Conservation (phyloP, 2,113 vertebrate genomes). For the Fregata magnificens region DNA sequence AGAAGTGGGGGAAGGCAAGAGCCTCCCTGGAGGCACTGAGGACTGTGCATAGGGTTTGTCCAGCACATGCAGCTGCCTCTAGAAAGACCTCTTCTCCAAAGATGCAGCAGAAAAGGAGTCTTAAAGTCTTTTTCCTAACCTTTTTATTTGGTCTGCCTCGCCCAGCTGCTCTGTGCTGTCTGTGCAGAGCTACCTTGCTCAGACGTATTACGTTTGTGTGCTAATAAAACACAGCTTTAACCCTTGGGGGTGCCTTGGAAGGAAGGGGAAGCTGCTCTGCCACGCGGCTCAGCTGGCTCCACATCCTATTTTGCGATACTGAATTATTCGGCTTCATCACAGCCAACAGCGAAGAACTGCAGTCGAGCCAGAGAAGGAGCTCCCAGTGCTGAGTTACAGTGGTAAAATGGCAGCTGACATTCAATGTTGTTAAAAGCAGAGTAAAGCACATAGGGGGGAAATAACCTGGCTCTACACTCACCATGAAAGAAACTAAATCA, state of each 20-base stretch:
- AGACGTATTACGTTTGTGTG: rapidly evolving
- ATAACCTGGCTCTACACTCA: neutral
- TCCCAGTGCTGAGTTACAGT: neutral
- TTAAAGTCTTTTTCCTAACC: neutral
- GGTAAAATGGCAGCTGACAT: neutral
- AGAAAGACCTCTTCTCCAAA: neutral
- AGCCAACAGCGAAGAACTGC: rapidly evolving
- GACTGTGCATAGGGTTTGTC: neutral
- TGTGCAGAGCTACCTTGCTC: neutral
- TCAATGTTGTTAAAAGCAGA: neutral
- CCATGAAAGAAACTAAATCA: neutral
- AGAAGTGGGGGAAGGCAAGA: neutral
- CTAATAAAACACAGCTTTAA: neutral
- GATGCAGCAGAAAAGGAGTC: neutral
- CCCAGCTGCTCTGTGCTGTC: neutral
- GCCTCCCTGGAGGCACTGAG: neutral
- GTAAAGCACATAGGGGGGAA: neutral
- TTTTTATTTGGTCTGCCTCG: neutral
- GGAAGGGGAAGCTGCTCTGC: neutral
- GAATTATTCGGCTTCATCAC: neutral
- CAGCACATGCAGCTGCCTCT: neutral
- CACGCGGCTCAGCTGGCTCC: neutral
- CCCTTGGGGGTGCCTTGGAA: neutral
- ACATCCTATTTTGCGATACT: neutral
- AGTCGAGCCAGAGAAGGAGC: neutral